Evolutionary conservation across 2,888 invertebrate species (phyloP), one percentile per base, ranked within the genome.

Genomic region (Lasius platythorax): DNA sequence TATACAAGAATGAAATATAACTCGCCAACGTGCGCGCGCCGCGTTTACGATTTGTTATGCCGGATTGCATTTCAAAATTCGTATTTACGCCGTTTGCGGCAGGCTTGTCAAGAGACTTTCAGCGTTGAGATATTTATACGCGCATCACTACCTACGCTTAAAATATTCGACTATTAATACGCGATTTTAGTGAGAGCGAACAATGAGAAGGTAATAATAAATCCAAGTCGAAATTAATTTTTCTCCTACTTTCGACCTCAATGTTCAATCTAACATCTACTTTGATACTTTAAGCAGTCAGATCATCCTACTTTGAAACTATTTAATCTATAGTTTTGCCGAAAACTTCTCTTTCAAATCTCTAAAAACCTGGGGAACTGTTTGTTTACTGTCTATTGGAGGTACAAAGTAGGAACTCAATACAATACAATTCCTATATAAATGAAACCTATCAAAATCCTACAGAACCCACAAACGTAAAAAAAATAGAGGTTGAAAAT

Each of bases 31-130:
- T 46, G 46, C 30, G 46, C 33, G 46, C 33, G 63, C 2, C 12
- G 30, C 68, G 18, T 75, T 75, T 75, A 64, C 75, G 68, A 70
- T 70, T 78, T 43, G 56, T 8, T 56, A 68, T 30, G 58, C 56
- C 9, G 30, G 28, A n/a, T n/a, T 40, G 56, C 67, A 56, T 30
- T 68, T 58, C 12, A 58, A 70, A 78, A 78, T 43, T 53, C 28
- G 4, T 15, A 50, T 40, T 67, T 56, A 30, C 40, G 56, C 15
- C 68, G 68, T 78, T 78, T 76, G 23, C 43, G 18, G 53, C 50
- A 50, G 40, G 28, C 53, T 18, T 23, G 28, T 40, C 56, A 12
- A 18, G 40, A 67, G 11, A 37, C 12, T n/a, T 50, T 50, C 12
- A 30, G 12, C 50, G 46, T 28, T 18, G 15, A 18, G 4, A 2